phyloP scores from a whole-genome alignment of 2,888 invertebrate genomes.

The Agapostemon virescens region DNA sequence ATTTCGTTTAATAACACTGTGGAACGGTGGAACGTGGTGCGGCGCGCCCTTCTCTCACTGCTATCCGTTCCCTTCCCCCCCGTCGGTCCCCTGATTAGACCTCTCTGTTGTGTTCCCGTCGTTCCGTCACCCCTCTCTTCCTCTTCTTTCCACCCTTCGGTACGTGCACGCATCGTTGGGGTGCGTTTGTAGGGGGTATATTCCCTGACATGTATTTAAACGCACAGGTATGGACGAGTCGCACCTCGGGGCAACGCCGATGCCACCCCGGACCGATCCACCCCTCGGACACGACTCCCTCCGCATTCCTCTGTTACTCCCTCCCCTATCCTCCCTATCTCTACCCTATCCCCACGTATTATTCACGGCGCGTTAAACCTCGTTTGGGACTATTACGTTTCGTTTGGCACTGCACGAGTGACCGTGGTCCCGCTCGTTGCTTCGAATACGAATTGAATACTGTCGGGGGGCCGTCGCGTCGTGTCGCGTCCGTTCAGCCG shows the following conservation, averaged over 20 bases:
- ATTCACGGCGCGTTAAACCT: conserved; percentile 77
- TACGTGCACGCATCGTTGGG: conserved; percentile 22
- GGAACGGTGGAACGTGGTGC: conserved; percentile 57
- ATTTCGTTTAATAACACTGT: conserved; percentile 80
- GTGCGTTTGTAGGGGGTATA: conserved; percentile 29
- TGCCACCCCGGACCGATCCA: conserved; percentile 32
- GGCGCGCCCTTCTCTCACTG: conserved; percentile 57
- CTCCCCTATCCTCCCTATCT: conserved; percentile 11
- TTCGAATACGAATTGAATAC: conserved; percentile 62
- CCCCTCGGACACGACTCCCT: conserved; percentile 22
- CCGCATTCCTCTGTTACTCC: conserved; percentile 15
- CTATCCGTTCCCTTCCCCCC: not conserved
- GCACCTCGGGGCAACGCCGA: conserved; percentile 54
- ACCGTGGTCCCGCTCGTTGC: conserved; percentile 54
- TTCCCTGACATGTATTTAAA: conserved; percentile 51
- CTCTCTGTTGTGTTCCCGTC: conserved; percentile 38
- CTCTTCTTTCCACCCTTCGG: conserved; percentile 21
- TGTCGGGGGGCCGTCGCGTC: conserved; percentile 35
- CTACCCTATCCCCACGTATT: conserved; percentile 63
- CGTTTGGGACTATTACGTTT: conserved; percentile 76
- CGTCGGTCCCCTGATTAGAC: conserved; percentile 16
- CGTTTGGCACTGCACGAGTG: conserved; percentile 66
- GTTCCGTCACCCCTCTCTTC: not conserved
- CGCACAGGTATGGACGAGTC: conserved; percentile 56
- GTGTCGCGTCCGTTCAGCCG: conserved; percentile 5